phyloP scores from a whole-genome alignment of 2,113 vertebrate species.

The Columba livia region DNA sequence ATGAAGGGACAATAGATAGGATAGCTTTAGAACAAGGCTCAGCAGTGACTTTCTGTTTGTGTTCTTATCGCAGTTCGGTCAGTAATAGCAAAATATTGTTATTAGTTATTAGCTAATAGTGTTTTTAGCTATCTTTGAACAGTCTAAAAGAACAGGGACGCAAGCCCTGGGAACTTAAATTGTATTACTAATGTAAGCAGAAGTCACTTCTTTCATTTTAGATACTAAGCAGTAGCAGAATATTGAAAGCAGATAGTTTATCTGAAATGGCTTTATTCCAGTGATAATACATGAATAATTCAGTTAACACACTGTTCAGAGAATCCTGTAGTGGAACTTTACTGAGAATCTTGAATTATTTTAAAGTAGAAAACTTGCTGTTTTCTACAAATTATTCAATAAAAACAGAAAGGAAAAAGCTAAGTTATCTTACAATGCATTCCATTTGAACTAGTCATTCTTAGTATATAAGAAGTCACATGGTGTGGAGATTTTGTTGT shows the following conservation, averaged over 20 bases:
- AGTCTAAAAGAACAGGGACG: neutral
- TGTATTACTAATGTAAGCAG: neutral
- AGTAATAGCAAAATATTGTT: neutral
- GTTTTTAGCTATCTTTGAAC: neutral
- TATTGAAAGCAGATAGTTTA: neutral
- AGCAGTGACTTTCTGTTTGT: neutral
- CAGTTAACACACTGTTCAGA: neutral
- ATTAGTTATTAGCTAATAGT: neutral
- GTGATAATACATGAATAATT: neutral
- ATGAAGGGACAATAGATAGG: neutral
- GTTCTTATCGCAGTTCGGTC: neutral
- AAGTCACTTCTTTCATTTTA: neutral
- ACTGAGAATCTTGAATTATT: neutral
- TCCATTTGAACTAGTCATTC: neutral
- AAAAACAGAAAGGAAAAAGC: neutral
- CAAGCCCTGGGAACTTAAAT: neutral
- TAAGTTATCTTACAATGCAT: neutral
- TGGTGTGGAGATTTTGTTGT: neutral
- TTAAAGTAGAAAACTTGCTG: neutral
- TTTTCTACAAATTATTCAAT: neutral
- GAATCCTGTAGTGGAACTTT: neutral
- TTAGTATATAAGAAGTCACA: neutral
- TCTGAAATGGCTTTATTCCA: neutral
- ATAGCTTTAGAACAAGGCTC: neutral
- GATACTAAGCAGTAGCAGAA: neutral